Percentiles rank a stretch among this genome's conserved stretches.
phyloP scores from a whole-genome alignment of 2,888 invertebrate species.

The Neuroscelio doddi region DNA sequence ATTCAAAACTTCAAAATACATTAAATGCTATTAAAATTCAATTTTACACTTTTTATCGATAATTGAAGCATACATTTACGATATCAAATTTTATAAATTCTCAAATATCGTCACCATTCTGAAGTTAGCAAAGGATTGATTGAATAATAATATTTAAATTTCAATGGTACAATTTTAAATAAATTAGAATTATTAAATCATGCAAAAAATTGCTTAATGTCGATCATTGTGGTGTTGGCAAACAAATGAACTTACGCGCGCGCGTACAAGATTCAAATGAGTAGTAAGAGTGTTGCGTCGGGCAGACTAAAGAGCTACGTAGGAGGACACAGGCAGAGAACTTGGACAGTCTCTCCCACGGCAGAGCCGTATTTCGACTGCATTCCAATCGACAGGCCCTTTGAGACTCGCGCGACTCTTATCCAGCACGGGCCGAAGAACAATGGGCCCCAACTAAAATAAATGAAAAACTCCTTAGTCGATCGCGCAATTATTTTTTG shows the following conservation, averaged over 20 bases:
- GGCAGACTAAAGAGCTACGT: conserved; percentile 37
- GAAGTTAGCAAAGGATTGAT: no score
- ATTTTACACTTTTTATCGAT: no score
- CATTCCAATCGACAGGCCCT: conserved; percentile 58
- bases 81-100: no score
- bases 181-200: not conserved
- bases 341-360: conserved; percentile 56
- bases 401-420: conserved; percentile 32
- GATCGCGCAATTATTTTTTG: conserved; percentile 8
- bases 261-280: conserved; percentile 23
- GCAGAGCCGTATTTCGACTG: conserved; percentile 58
- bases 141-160: no score
- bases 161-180: no score
- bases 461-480: not conserved
- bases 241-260: no score
- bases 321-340: conserved; percentile 25
- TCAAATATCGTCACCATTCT: no score
- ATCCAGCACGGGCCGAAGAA: conserved; percentile 21
- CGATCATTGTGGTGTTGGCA: no score
- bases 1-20: no score
- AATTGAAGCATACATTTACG: no score
- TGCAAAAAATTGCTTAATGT: no score
- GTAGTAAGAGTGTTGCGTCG: conserved; percentile 27
- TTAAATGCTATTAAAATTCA: no score
- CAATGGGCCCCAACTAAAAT: conserved; percentile 21